phyloP scores from a whole-genome alignment of 2,797 vertebrate genomes.

The Prionace glauca region DNA sequence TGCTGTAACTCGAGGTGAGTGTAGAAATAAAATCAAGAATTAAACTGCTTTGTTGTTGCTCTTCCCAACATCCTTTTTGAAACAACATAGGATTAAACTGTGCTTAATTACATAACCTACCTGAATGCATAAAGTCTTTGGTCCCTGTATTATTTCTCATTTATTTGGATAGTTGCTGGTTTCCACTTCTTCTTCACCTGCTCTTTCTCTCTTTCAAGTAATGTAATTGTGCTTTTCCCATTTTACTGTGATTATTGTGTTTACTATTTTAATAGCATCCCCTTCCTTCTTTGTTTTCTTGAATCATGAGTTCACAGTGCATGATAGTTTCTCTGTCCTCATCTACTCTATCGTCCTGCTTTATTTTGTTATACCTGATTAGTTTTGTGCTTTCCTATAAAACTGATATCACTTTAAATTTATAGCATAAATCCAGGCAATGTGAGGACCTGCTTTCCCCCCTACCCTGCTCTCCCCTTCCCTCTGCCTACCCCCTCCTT shows the following conservation, averaged over 20 bases:
- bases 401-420: background rate
- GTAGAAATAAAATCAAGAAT: background rate
- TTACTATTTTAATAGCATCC: background rate
- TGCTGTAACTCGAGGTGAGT: background rate
- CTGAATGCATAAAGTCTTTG: background rate
- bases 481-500: background rate
- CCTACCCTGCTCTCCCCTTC: too few relatives aligned
- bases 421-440: constrained; percentile 7
- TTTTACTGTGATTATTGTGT: background rate
- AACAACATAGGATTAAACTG: background rate
- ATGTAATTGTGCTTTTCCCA: background rate
- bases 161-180: background rate
- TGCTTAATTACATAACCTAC: background rate
- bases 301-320: background rate
- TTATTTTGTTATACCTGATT: constrained; percentile 20
- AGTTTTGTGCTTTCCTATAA: background rate
- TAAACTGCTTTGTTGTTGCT: background rate
- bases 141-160: background rate
- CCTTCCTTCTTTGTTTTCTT: background rate
- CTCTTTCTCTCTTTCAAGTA: background rate
- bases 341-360: background rate
- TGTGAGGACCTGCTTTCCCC: background rate
- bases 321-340: background rate
- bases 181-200: background rate
- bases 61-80: background rate